Base-by-base conservation (phyloP, 2,888 invertebrate genomes). In the Caenorhabditis parvicauda region DNA sequence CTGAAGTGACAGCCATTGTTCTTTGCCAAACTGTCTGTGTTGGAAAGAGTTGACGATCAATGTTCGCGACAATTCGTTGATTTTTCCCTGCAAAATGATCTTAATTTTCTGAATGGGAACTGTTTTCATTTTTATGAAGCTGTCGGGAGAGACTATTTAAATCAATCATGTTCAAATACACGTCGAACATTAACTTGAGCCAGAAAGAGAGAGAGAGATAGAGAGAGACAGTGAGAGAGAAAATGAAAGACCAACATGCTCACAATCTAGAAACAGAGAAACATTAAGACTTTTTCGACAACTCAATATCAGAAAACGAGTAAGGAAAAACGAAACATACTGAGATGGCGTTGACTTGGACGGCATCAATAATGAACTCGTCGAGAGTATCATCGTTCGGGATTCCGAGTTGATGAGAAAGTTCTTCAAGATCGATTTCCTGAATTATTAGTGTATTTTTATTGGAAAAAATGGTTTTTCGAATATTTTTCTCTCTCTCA, bases 361-460 rank as follows among this genome's bases (percentile, higher is more conserved):
- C 67, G n/a, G 77, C 92, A 86, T 96, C 93, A 84, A 98, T 96
- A 67, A 98, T 89, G 82, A 98, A 98, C 47, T 89, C 88, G 84
- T 98, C 98, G 0, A 98, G 92, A 82, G 93, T 89, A 64, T 89
- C 88, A 62, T 89, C 88, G 19, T 76, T 86, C 1, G 65, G 38
- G 59, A 98, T 88, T 82, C 92, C 90, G 59, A 98, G 84, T 82
- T 95, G 93, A 49, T 88, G 86, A 76, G 90, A 89, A 63, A 98
- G 88, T 19, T 89, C 88, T 65, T 90, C 89, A 82, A 94, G 95
- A n/a, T 88, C 86, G 83, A 98, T 89, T 84, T 95, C 94, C 24
- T 91, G 24, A 27, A 59, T n/a, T n/a, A n/a, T n/a, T n/a, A n/a
- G n/a, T n/a, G n/a, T n/a, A n/a, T n/a, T n/a, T n/a, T n/a, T n/a